Conservation (phyloP, 30 jellyfish, hydroid and myxozoan species). For the Cassiopea andromeda region DNA sequence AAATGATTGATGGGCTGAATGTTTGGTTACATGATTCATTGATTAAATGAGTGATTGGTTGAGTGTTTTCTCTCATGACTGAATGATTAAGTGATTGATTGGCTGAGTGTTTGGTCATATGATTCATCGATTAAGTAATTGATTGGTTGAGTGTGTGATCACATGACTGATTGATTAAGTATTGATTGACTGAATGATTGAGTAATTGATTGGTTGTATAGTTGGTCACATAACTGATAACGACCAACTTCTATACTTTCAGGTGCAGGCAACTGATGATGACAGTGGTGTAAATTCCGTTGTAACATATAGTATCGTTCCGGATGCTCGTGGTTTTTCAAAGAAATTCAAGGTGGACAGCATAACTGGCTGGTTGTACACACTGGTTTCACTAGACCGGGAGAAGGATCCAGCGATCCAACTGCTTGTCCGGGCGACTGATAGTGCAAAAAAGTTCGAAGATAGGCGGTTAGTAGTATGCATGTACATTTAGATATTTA, state of each 20-base stretch:
- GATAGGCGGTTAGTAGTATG: constrained; percentile 55
- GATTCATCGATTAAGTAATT: background rate
- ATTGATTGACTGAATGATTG: background rate
- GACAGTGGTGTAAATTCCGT: constrained; percentile 44
- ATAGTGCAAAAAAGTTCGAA: constrained; percentile 52
- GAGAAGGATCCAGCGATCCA: constrained; percentile 38
- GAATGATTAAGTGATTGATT: background rate
- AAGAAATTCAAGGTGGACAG: constrained; percentile 51
- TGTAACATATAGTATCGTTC: constrained; percentile 71
- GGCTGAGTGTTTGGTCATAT: background rate
- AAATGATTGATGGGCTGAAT: background rate
- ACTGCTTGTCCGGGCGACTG: constrained; percentile 69
- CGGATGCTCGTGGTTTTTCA: constrained; percentile 67
- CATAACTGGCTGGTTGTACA: constrained; percentile 59
- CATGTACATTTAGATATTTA: background rate
- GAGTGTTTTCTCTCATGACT: background rate
- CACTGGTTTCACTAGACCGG: constrained; percentile 46
- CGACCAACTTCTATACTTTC: background rate
- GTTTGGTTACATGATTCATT: background rate
- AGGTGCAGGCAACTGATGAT: constrained; percentile 67
- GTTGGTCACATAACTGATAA: background rate
- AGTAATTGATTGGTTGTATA: background rate
- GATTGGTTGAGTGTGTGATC: background rate
- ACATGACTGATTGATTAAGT: background rate
- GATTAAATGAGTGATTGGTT: background rate